Evolutionary conservation across 1,140 invertebrate genomes (phyloP), one percentile per base, ranked within the genome.

Genomic region (Galleria mellonella): DNA sequence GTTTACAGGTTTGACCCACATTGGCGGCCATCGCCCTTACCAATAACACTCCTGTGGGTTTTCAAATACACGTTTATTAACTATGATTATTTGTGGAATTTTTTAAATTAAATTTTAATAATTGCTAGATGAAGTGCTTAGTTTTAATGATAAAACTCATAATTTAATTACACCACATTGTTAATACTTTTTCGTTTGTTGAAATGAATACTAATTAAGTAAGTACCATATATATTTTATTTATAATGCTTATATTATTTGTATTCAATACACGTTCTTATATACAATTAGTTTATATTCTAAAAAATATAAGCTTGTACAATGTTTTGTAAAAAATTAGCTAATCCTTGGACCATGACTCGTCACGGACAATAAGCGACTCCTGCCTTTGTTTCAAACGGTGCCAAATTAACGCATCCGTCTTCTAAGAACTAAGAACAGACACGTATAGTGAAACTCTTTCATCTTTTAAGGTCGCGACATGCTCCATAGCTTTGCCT

Each of bases 1-100:
- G 40, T 53, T 51, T 53, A 56, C 54, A 40, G 52, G 47, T 52
- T 50, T 62, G 66, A 60, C 66, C 66, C 47, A 69, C 49, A 55
- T 65, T 13, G 15, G 31, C 11, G 31, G 55, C 36, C 15, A 37
- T 50, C 43, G 47, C 35, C 12, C 43, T 13, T 10, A 17, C 10
- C 37, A 37, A 46, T 41, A 43, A 27, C 28, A 42, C 50, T 47
- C 43, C 43, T 45, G 33, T 10, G 55, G 48, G 48, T 54, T 42
- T 58, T 47, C 11, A 47, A 42, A 44, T 41, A 48, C 32, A 31
- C 7, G 5, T 31, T 13, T 30, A 42, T 28, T 13, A 42, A 31
- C 23, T 15, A 13, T 11, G 7, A 6, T 12, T 14, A 10, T 40
- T 40, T 6, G 17, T 23, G 6, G 17, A 23, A 23, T 23, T 6